Evolutionary conservation across 1,140 invertebrate species (phyloP).

Genomic region (Elymnias hypermnestra): DNA sequence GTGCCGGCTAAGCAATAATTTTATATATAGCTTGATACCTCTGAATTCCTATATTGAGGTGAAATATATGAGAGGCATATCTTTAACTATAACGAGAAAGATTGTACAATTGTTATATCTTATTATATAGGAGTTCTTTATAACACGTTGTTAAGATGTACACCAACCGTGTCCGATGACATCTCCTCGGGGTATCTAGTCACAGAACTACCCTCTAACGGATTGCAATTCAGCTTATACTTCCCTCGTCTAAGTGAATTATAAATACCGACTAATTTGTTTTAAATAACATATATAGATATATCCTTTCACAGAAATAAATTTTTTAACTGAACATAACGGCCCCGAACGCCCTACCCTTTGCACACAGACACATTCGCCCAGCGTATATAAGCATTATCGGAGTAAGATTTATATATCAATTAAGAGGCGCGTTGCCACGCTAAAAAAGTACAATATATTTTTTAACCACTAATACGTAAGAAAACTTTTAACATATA

Average conservation of each 20-base stretch:
- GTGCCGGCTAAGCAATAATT: conserved; percentile 6
- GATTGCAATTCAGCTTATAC: no score
- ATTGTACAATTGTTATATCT: conserved; percentile 33
- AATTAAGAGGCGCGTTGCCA: conserved; percentile 52
- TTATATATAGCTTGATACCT: no score
- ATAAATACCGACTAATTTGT: no score
- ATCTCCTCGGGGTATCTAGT: background rate
- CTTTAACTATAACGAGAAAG: conserved; percentile 26
- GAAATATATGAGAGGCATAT: conserved; percentile 31
- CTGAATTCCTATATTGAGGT: conserved; percentile 19
- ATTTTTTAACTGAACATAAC: background rate
- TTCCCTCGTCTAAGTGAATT: no score
- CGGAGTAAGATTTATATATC: conserved; percentile 66
- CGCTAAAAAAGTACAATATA: conserved; percentile 65
- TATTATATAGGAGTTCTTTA: conserved; percentile 21
- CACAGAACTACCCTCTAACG: background rate
- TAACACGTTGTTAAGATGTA: conserved; percentile 19
- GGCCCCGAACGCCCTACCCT: conserved; percentile 27
- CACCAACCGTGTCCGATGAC: conserved; percentile 14
- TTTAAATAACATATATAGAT: no score
- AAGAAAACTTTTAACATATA: conserved; percentile 61
- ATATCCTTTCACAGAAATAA: background rate
- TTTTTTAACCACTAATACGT: conserved; percentile 56
- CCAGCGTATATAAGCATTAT: conserved; percentile 46
- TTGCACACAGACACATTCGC: conserved; percentile 38